Evolutionary conservation across 2,113 vertebrate genomes (phyloP).

Genomic region (Pipa parva): DNA sequence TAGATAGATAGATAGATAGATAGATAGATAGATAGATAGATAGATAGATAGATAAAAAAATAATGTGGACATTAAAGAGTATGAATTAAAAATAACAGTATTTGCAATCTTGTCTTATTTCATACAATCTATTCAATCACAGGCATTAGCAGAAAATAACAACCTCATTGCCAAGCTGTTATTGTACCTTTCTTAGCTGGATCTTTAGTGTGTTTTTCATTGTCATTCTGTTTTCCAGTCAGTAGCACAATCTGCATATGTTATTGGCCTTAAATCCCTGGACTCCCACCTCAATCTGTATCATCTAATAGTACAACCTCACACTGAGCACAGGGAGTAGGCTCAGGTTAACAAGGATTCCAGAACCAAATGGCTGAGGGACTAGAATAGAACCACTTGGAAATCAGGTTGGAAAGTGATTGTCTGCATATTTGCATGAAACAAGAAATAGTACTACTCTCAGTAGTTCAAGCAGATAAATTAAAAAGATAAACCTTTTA

Average conservation of each 20-base stretch:
- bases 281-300: slow-evolving; percentile 52
- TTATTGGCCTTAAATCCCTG: slow-evolving; percentile 51
- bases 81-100: too few relatives aligned
- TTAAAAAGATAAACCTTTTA: slow-evolving; percentile 69
- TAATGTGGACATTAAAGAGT: too few relatives aligned
- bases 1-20: too few relatives aligned
- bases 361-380: slow-evolving; percentile 50
- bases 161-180: neutral
- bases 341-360: slow-evolving; percentile 49
- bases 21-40: too few relatives aligned
- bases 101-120: too few relatives aligned
- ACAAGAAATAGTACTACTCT: slow-evolving; percentile 59
- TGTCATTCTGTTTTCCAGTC: slow-evolving; percentile 51
- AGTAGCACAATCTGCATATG: slow-evolving; percentile 45
- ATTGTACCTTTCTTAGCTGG: neutral
- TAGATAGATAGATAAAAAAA: too few relatives aligned
- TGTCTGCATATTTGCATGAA: slow-evolving; percentile 51
- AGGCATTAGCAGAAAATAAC: neutral
- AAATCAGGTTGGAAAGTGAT: slow-evolving; percentile 46
- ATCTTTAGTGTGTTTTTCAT: slow-evolving; percentile 27
- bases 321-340: slow-evolving; percentile 47
- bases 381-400: slow-evolving; percentile 53
- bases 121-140: neutral
- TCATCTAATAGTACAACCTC: slow-evolving; percentile 49
- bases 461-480: slow-evolving; percentile 59